Base-by-base conservation (phyloP, 2,113 vertebrate species). In the Murina feae region DNA sequence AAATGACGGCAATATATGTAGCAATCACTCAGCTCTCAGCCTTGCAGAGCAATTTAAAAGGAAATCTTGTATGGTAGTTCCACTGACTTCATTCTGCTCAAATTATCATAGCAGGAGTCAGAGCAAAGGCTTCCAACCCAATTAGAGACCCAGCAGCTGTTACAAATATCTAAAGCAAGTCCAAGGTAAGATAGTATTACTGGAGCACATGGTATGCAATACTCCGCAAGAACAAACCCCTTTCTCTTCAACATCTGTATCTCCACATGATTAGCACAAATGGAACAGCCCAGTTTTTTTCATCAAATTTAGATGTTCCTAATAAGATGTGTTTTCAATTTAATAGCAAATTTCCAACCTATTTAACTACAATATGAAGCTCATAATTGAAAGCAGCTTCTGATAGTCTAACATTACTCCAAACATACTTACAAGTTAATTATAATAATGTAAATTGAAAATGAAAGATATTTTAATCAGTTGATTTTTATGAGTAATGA, bases 341-440 rank as follows among this genome's bases (percentile, higher is more conserved):
- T 96, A 74, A 78, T 66, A 30, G 68, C 94, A 96, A 96, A 96
- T 21, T 71, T 94, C 47, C n/a, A 88, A 30, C 90, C 42, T 96
- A 39, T 66, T 97, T 97, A 93, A 23, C 16, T 95, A 89, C 53
- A 88, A 13, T 69, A 71, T 92, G 25, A 87, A n/a, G 23, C 87
- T 97, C 93, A 91, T 96, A 91, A 96, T 76, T 90, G 53, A 97
- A 97, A 93, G 65, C 9, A 74, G n/a, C 8, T 90, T 97, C 60
- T 90, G 11, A 94, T 96, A 65, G 78, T 86, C 86, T 94, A 89
- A 20, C 55, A 89, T 93, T 95, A 95, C 53, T 96, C 72, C 78
- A 95, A 58, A 3, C 21, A n/a, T 92, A 87, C 81, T 96, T 97
- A 80, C 1, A 82, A 91, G 76, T 96, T 96, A 95, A 97, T 97